Evolutionary conservation across 1,140 invertebrate species (phyloP), one percentile per base, ranked within the genome.

Genomic region (Chironomus tepperi): DNA sequence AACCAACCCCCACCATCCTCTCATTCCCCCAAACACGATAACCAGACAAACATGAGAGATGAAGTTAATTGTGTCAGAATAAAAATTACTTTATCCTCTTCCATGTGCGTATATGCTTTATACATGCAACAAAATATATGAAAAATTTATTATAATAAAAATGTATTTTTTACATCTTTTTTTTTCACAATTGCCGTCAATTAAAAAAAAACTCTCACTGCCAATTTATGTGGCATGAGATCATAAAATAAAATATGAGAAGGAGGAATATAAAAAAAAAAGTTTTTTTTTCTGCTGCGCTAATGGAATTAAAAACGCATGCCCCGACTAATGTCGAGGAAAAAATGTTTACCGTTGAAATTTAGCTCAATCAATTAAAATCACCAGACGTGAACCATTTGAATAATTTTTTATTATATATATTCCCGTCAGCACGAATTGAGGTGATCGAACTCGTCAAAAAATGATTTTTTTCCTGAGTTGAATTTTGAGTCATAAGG

Each of bases 301-400:
- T 57, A 57, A 57, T 57, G 47, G 47, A 57, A 57, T 57, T 57
- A 57, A 57, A 57, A 57, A 57, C 47, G 47, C 47, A 57, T 57
- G 47, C 47, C n/a, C 15, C 47, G 12, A 57, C 24, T 34, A 34
- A 34, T 34, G 24, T 34, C 2, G 5, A 34, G 24, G 24, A 34
- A 34, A 34, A 34, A 57, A n/a, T 57, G 47, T n/a, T 57, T 12
- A n/a, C 47, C n/a, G n/a, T 57, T n/a, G 47, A 57, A 57, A 57
- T n/a, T 57, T 57, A 57, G 47, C n/a, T 57, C 12, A 57, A 57
- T 57, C 47, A 57, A 57, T 57, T 57, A 57, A 57, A 57, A 57
- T 57, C 47, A 57, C n/a, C 10, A 57, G 47, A 57, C 47, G 47
- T n/a, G 47, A 57, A 57, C 47, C n/a, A n/a, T 34, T 34, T 34